These are phyloP conservation scores for Aix galericulata DNA, from an alignment of 2,113 vertebrate species.

Conservation along the genomic window DNA sequence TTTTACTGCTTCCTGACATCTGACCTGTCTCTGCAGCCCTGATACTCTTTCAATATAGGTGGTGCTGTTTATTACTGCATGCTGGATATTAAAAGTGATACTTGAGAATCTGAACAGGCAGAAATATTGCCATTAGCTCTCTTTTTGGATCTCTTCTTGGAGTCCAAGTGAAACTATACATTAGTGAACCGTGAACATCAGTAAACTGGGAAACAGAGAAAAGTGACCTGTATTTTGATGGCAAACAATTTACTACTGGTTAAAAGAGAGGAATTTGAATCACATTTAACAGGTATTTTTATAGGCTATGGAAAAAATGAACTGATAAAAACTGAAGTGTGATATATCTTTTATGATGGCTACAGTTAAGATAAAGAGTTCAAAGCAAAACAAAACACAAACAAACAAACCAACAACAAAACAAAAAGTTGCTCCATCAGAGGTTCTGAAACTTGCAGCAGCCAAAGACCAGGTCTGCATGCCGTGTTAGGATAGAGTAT, in stretches of 20 bases:
- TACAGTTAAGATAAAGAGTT: not conserved
- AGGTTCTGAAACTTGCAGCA: not conserved
- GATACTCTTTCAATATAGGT: not conserved
- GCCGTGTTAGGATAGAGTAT: not conserved
- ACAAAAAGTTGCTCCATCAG: not conserved
- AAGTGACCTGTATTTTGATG: not conserved
- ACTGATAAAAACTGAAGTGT: not conserved
- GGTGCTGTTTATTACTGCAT: not conserved
- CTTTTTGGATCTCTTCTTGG: not conserved
- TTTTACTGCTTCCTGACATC: not conserved
- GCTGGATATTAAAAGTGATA: not conserved
- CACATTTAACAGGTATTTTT: not conserved
- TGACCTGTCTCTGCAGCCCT: not conserved
- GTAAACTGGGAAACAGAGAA: not conserved
- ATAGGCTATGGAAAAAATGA: not conserved
- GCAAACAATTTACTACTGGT: not conserved
- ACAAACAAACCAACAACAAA: not conserved
- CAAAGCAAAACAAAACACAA: not conserved
- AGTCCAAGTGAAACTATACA: not conserved
- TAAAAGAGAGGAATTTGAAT: not conserved
- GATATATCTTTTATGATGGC: not conserved
- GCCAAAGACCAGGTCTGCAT: not conserved
- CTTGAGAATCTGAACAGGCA: not conserved
- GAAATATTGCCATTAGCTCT: not conserved
- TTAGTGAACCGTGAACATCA: not conserved